Evolutionary conservation across 2,113 vertebrate genomes (phyloP), one percentile per base, ranked within the genome.

Genomic region (Peromyscus leucopus): DNA sequence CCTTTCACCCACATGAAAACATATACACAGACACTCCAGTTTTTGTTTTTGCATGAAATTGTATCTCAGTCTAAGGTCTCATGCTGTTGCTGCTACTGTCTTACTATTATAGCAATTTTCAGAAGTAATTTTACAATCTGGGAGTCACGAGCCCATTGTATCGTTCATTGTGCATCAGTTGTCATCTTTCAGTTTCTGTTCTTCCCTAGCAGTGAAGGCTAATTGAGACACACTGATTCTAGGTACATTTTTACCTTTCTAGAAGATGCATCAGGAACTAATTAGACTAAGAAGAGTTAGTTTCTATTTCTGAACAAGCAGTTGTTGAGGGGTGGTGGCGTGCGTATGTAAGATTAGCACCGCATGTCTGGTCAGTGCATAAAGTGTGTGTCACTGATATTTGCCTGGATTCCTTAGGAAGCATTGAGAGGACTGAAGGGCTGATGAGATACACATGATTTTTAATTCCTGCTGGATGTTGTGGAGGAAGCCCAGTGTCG

Each of bases 41-140:
- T 98, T 98, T 97, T 97, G 98, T 97, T 98, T 98, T 98, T 99
- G 99, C 99, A 99, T 99, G 99, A 99, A 96, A 91, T 98, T 98
- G 4, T 98, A 97, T 98, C 96, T 98, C 98, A 95, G 94, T 98
- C 97, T 98, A 80, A 74, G 97, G 98, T 98, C 98, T 98, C 98
- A 98, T 92, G 98, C 98, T 98, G 98, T 98, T 98, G 98, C 98
- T 98, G 98, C 98, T 98, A 94, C 98, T 96, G 98, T 98, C 98
- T 98, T 97, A 97, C 97, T 98, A 39, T 97, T 98, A 98, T 94
- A 98, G 98, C 98, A 98, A 98, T 94, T 21, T 98, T 97, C 96
- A 98, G 98, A 98, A 98, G 97, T 98, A 96, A 98, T 98, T 98
- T 98, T 97, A 95, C 92, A 92, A 90, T 98, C 97, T 85, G 98